These are phyloP conservation scores for Caenorhabditis uteleia DNA, from an alignment of 2,888 invertebrate species.

Conservation along the genomic window DNA sequence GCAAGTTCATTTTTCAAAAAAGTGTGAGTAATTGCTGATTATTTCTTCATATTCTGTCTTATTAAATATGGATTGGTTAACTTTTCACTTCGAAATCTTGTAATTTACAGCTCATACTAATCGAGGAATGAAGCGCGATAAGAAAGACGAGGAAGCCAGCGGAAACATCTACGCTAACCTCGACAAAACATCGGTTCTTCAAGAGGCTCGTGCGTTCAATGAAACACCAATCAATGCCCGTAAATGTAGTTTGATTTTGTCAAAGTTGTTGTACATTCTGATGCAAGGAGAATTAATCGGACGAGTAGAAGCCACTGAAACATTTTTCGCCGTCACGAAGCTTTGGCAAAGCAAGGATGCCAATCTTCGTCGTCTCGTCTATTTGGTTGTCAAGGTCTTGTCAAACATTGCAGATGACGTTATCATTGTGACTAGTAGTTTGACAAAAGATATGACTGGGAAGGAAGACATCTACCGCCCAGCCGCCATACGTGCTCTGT, in stretches of 20 bases:
- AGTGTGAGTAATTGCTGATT: background rate
- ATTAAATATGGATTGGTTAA: background rate
- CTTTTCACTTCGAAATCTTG: background rate
- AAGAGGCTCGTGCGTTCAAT: slow-evolving; percentile 95
- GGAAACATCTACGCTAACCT: slow-evolving; percentile 87
- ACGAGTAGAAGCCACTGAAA: slow-evolving; percentile 94
- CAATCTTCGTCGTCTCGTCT: slow-evolving; percentile 90
- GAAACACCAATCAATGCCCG: slow-evolving; percentile 95
- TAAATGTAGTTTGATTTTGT: slow-evolving; percentile 93
- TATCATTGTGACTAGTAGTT: slow-evolving; percentile 86
- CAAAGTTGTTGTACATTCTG: slow-evolving; percentile 91
- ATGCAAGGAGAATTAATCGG: slow-evolving; percentile 86
- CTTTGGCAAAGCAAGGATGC: slow-evolving; percentile 95
- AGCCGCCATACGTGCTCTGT: slow-evolving; percentile 93
- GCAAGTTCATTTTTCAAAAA: background rate
- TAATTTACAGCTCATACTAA: slow-evolving; percentile 14
- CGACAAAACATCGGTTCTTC: slow-evolving; percentile 94
- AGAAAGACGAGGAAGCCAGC: slow-evolving; percentile 73
- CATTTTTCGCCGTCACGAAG: slow-evolving; percentile 99
- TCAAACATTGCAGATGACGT: slow-evolving; percentile 95
- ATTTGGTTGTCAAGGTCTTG: slow-evolving; percentile 86
- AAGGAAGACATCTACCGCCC: slow-evolving; percentile 89
- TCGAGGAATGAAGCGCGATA: slow-evolving; percentile 66
- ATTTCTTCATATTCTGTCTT: slow-evolving; percentile 14
- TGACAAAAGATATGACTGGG: slow-evolving; percentile 70